Evolutionary conservation across 2,797 vertebrate species (phyloP), one percentile per base, ranked within the genome.

Genomic region (Sebastes baramenuke): DNA sequence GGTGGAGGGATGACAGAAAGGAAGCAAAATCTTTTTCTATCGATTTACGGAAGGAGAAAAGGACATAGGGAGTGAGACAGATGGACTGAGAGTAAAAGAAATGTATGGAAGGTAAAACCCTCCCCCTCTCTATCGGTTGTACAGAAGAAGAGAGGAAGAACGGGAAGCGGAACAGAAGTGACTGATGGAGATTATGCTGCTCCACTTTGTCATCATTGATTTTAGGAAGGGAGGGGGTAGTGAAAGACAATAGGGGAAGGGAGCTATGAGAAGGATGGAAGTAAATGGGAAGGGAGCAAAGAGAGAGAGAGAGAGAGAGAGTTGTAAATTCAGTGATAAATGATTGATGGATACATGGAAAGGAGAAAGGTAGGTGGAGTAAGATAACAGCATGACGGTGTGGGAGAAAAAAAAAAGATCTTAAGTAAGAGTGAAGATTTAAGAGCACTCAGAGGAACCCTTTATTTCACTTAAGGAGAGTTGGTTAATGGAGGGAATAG

Each of bases 391-490:
- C 20, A 30, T 65, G 36, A 29, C 18, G 55, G 68, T 64, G 29
- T 1, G 30, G 68, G 56, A 75, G 25, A 49, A 54, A 59, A 54
- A 59, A 14, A 67, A 76, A 38, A 66, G 6, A 72, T 59, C 14
- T 73, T 82, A 68, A 79, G 16, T 68, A 67, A 80, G 75, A 72
- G 67, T 60, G 49, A 52, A 59, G 56, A 71, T 84, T 83, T 73
- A 72, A 84, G 60, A 20, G 69, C 12, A 71, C 89, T 82, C 86
- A 25, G 36, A 86, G 79, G 80, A 80, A 72, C 25, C 67, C 68
- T 87, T 81, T 77, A 86, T 87, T 89, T 81, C 77, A 83, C 54
- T 88, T 83, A 54, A 75, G 76, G n/a, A 72, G 81, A 65, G 77
- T 22, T 55, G 80, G 27, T 83, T 88, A 87, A 89, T 86, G 83